Conservation (phyloP, 53 echinoderm and acorn worm genomes). For the Arbacia lixula region DNA sequence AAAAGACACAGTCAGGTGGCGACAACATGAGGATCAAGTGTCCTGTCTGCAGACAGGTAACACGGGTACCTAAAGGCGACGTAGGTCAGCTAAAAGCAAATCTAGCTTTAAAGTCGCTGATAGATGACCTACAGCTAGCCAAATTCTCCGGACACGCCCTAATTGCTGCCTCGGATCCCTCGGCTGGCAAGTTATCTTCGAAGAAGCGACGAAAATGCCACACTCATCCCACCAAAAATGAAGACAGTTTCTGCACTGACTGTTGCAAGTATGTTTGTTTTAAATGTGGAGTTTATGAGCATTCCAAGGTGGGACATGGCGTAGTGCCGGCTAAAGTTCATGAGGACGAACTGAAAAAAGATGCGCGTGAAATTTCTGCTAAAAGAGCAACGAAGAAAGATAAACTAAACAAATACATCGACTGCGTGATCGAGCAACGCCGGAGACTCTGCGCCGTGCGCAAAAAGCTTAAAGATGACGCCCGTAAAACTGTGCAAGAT, state of each 20-base stretch:
- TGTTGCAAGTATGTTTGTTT: conserved; percentile 11
- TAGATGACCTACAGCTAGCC: background rate
- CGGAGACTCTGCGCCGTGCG: too few relatives aligned
- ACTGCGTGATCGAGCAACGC: too few relatives aligned
- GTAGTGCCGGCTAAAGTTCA: background rate
- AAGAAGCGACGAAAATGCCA: background rate
- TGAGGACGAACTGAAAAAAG: background rate
- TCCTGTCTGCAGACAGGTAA: background rate
- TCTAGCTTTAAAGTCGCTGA: background rate
- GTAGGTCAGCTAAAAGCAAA: background rate
- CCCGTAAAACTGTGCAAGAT: too few relatives aligned
- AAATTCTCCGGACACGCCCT: background rate
- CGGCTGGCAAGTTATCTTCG: background rate
- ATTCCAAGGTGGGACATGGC: background rate
- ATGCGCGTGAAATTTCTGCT: background rate
- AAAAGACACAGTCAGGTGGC: background rate
- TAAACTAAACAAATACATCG: too few relatives aligned
- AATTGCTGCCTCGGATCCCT: background rate
- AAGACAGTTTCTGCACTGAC: conserved; percentile 10
- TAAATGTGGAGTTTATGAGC: background rate
- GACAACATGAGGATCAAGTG: background rate
- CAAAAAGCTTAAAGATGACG: too few relatives aligned
- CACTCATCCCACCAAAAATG: background rate
- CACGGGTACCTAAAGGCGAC: background rate
- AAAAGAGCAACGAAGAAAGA: background rate